Evolutionary conservation across 1,140 invertebrate genomes (phyloP).

Genomic region (Centruroides sculpturatus): DNA sequence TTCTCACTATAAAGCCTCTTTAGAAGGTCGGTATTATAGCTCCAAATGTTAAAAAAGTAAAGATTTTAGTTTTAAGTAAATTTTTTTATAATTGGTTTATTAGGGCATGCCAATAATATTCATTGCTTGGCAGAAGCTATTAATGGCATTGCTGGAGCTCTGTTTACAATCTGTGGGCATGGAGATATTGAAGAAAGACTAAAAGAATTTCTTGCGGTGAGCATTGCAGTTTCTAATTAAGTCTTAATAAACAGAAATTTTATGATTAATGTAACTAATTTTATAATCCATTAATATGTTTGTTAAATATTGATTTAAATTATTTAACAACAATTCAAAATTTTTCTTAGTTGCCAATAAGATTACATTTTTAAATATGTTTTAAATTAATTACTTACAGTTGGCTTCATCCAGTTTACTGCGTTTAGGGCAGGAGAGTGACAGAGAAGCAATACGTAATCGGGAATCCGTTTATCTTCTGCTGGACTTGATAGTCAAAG

Average conservation of each 20-base stretch:
- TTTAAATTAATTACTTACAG: constrained; percentile 24
- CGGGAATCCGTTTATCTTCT: constrained; percentile 91
- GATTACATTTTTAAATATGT: neutral
- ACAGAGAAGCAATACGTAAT: constrained; percentile 85
- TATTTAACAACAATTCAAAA: too few species aligned
- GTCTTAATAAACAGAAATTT: constrained; percentile 1
- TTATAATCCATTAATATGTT: too few species aligned
- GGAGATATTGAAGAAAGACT: constrained; percentile 93
- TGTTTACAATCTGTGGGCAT: constrained; percentile 88
- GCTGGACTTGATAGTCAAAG: constrained; percentile 87
- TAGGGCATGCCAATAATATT: constrained; percentile 80
- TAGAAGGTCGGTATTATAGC: constrained; percentile 48
- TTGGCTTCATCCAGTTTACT: constrained; percentile 88
- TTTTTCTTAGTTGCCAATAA: neutral
- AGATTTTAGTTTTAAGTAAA: neutral
- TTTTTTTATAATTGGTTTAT: constrained; percentile 23
- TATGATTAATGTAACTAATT: neutral
- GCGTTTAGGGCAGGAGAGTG: constrained; percentile 82
- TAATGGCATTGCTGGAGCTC: constrained; percentile 88
- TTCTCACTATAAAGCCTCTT: constrained; percentile 71
- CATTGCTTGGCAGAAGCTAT: constrained; percentile 94
- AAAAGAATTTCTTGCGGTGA: constrained; percentile 90
- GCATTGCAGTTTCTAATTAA: constrained; percentile 14
- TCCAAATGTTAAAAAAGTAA: neutral
- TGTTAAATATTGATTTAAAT: too few species aligned